Percentiles rank a stretch among this genome's conserved stretches.
Evolutionary conservation across 1,140 invertebrate genomes (phyloP).

Genomic region (Tribolium madens): DNA sequence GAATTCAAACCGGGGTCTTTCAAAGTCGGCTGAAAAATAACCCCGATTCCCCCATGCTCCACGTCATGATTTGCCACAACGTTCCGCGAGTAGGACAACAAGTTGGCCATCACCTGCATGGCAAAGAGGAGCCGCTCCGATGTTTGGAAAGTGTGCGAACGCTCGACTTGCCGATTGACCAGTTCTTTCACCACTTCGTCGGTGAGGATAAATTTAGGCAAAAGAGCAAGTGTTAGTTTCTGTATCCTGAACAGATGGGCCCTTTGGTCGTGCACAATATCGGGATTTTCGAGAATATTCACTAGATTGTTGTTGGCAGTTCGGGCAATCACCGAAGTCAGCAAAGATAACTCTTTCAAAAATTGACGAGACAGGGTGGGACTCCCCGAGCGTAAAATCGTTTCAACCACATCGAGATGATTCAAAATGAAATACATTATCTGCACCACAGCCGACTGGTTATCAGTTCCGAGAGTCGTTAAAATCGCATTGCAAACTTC

Average conservation of each 20-base stretch:
- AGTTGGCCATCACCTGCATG: constrained; percentile 76
- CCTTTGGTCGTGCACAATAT: constrained; percentile 70
- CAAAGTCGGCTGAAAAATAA: constrained; percentile 66
- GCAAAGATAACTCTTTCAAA: constrained; percentile 67
- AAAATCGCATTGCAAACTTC: constrained; percentile 84
- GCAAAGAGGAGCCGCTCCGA: constrained; percentile 59
- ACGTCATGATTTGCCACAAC: constrained; percentile 69
- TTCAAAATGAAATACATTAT: constrained; percentile 83
- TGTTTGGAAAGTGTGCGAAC: constrained; percentile 56
- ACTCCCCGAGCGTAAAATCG: constrained; percentile 78
- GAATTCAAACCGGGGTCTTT: constrained; percentile 59
- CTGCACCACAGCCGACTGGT: constrained; percentile 83
- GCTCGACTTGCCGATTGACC: not conserved
- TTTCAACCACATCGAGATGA: constrained; percentile 84
- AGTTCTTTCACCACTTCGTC: constrained; percentile 59
- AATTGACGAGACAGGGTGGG: constrained; percentile 73
- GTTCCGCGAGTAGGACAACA: constrained; percentile 76
- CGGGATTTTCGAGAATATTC: constrained; percentile 64
- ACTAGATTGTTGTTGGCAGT: constrained; percentile 72
- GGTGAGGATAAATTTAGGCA: constrained; percentile 74
- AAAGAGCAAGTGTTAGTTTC: constrained; percentile 77
- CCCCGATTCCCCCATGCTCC: constrained; percentile 68
- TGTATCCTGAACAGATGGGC: constrained; percentile 74
- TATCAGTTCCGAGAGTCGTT: constrained; percentile 84
- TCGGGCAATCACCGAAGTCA: constrained; percentile 75